These are phyloP conservation scores for Sebastes fasciatus DNA, from an alignment of 2,113 vertebrate species.

Conservation along the genomic window DNA sequence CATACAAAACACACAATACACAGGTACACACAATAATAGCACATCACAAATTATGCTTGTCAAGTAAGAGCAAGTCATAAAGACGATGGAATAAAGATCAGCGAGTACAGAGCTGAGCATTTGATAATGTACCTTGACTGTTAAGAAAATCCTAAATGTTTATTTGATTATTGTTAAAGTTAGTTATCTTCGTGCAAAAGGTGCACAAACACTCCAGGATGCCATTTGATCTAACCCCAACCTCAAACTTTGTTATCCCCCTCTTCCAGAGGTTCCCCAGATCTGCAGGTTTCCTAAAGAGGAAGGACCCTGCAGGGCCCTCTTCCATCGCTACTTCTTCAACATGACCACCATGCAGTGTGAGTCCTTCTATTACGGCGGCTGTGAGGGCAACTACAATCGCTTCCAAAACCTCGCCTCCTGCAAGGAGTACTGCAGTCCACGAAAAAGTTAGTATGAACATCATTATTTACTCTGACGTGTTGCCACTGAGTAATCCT, in stretches of 20 bases:
- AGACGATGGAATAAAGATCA: no score
- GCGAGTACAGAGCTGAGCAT: no score
- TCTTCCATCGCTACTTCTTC: slow-evolving; percentile 86
- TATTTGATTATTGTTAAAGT: neutral
- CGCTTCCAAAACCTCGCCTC: slow-evolving; percentile 83
- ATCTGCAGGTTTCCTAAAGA: slow-evolving; percentile 87
- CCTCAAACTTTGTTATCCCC: neutral
- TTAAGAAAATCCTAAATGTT: neutral
- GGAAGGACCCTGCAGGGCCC: slow-evolving; percentile 80
- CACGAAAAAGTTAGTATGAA: slow-evolving; percentile 84
- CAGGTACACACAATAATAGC: no score
- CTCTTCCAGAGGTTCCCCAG: slow-evolving; percentile 87
- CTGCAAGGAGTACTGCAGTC: slow-evolving; percentile 88
- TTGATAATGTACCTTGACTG: neutral
- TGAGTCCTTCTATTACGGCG: slow-evolving; percentile 86
- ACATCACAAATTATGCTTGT: no score
- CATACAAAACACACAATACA: no score
- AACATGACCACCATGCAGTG: slow-evolving; percentile 92
- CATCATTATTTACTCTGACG: neutral
- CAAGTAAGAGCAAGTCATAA: no score
- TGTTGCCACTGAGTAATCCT: neutral
- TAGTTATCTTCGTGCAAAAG: neutral
- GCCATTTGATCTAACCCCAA: neutral
- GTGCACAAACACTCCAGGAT: neutral
- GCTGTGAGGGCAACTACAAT: slow-evolving; percentile 87